phyloP scores from a whole-genome alignment of 2,113 vertebrate species.

The Mesembrinibis cayennensis region DNA sequence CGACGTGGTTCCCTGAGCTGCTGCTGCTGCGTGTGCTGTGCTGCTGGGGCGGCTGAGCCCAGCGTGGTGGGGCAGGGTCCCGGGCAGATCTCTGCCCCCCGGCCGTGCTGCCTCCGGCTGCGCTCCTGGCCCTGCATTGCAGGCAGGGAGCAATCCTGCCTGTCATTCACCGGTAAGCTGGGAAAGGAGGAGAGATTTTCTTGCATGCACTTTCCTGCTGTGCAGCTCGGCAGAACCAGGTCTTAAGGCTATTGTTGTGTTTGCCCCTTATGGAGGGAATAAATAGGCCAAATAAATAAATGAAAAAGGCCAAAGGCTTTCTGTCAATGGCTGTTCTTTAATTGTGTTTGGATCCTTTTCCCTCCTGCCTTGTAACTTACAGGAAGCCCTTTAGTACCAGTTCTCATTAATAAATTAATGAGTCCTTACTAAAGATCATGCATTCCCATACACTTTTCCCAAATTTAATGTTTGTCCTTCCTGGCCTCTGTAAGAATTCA shows the following conservation, averaged over 20 bases:
- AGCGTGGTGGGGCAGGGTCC: not conserved
- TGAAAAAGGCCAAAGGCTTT: not conserved
- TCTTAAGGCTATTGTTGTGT: not conserved
- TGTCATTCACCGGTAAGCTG: fast-evolving
- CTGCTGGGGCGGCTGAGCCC: not conserved
- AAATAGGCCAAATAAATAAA: slow-evolving; percentile 29
- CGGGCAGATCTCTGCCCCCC: not conserved
- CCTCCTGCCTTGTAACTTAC: not conserved
- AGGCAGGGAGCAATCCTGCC: not conserved
- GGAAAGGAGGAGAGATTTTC: not conserved
- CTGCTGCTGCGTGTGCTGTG: fast-evolving
- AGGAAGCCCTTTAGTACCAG: not conserved
- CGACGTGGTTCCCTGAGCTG: not conserved
- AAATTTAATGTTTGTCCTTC: not conserved
- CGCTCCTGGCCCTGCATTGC: not conserved
- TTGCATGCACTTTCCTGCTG: not conserved
- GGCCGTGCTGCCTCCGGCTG: fast-evolving
- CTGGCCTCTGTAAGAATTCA: not conserved
- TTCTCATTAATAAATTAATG: not conserved
- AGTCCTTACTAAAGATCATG: not conserved
- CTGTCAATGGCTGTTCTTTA: not conserved
- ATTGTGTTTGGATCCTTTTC: not conserved
- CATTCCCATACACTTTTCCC: not conserved
- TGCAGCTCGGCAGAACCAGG: not conserved
- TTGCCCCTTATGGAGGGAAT: not conserved